Evolutionary conservation across 2,888 invertebrate genomes (phyloP), one percentile per base, ranked within the genome.

Genomic region (Halictus ligatus): DNA sequence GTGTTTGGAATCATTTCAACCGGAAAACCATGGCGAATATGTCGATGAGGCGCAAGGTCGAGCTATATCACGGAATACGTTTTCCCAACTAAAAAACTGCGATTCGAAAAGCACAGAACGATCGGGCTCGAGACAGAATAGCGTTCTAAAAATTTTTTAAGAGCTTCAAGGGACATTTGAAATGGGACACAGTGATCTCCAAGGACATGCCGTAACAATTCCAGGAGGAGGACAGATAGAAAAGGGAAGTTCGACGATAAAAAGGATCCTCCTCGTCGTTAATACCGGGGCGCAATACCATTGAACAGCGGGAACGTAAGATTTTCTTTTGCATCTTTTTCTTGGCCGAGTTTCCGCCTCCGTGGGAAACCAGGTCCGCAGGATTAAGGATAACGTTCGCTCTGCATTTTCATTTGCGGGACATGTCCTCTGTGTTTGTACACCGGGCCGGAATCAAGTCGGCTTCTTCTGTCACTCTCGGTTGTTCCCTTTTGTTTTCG

Each of bases 41-140:
- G 8, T n/a, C 10, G n/a, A 10, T 8, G 1, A n/a, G 10, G 10
- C n/a, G 3, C 21, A n/a, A 3, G n/a, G 0, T n/a, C 8, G 0
- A 4, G 1, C 21, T 21, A 10, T 1, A 54, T n/a, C 54, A 10
- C 10, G 10, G 10, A 54, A 54, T n/a, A 54, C 21, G 10, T 54
- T 54, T 54, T n/a, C 0, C 21, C 10, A 10, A 54, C 8, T n/a
- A n/a, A 10, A n/a, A 54, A 54, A 10, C 21, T n/a, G 54, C 21
- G n/a, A 1, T n/a, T 54, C 54, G 3, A 4, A n/a, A 21, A 21
- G 8, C 21, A 21, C 50, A 8, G 50, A 54, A 54, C 18, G 21
- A 54, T 54, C 50, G 8, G 7, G 18, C 0, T 21, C 50, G 50
- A 54, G 8, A 8, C 8, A 54, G n/a, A 3, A n/a, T n/a, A n/a